Percentiles rank a stretch among this genome's conserved stretches.
Evolutionary conservation across 1,140 invertebrate species (phyloP).

Genomic region (Latrodectus geometricus): DNA sequence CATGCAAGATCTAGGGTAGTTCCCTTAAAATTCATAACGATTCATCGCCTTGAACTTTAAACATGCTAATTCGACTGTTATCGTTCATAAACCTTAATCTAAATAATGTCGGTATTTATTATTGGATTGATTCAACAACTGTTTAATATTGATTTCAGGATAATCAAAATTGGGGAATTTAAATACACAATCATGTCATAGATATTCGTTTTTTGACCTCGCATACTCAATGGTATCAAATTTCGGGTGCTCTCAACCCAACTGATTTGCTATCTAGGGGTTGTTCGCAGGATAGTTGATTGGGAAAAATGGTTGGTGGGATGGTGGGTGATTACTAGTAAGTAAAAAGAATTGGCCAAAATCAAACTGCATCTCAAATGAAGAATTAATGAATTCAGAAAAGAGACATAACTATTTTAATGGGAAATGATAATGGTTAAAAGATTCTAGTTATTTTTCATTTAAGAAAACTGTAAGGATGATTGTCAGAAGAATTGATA

Average conservation of each 20-base stretch:
- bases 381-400: not conserved
- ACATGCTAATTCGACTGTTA: not conserved
- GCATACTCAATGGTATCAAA: too few relatives aligned
- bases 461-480: not conserved
- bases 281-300: not conserved
- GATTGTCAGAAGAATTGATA: not conserved
- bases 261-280: not conserved
- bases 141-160: too few relatives aligned
- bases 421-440: not conserved
- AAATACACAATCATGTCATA: too few relatives aligned
- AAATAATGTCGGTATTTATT: not conserved
- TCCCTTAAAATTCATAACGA: slow-evolving; percentile 26
- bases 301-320: not conserved
- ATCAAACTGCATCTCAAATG: not conserved
- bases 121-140: too few relatives aligned
- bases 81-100: not conserved
- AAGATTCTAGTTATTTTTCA: not conserved
- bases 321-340: not conserved
- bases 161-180: too few relatives aligned
- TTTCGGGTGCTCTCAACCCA: not conserved
- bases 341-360: not conserved
- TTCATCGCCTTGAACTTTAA: slow-evolving; percentile 18
- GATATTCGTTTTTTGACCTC: too few relatives aligned
- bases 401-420: not conserved
- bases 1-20: slow-evolving; percentile 40